Conservation (phyloP, 2,888 invertebrate genomes). For the Gandaritis pyraliata region DNA sequence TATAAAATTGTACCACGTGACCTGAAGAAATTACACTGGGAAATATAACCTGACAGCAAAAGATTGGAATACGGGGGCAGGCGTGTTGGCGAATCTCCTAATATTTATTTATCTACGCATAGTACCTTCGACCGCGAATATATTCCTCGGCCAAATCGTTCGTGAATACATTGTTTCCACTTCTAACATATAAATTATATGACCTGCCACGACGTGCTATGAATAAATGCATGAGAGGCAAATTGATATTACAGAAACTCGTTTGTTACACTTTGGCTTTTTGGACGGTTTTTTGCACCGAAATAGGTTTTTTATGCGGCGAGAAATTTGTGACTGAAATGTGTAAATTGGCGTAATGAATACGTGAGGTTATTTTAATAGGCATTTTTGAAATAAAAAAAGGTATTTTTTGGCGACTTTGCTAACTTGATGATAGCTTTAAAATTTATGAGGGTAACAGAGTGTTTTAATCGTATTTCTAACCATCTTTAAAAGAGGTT, state of each 20-base stretch:
- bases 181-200: slow-evolving; percentile 83
- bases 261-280: slow-evolving; percentile 73
- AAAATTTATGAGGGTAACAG: slow-evolving; percentile 8
- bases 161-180: slow-evolving; percentile 76
- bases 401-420: slow-evolving; percentile 15
- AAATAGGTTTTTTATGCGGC: slow-evolving; percentile 79
- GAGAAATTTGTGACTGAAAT: slow-evolving; percentile 73
- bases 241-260: slow-evolving; percentile 79
- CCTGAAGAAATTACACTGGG: too few species aligned
- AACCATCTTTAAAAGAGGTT: too few species aligned
- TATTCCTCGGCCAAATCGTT: slow-evolving; percentile 71
- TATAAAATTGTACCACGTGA: too few species aligned
- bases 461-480: too few species aligned
- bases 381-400: slow-evolving; percentile 6
- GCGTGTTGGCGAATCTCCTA: too few species aligned
- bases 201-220: slow-evolving; percentile 74
- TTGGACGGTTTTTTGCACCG: slow-evolving; percentile 58
- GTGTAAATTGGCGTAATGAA: slow-evolving; percentile 77
- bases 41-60: too few species aligned
- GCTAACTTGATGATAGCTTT: not conserved
- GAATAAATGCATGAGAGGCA: slow-evolving; percentile 81
- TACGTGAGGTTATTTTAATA: slow-evolving; percentile 39
- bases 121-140: slow-evolving; percentile 49
- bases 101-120: too few species aligned
- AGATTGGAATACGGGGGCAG: too few species aligned